These are phyloP conservation scores for Melanotaenia nigrans DNA, from an alignment of 2,797 vertebrate species.

Conservation along the genomic window DNA sequence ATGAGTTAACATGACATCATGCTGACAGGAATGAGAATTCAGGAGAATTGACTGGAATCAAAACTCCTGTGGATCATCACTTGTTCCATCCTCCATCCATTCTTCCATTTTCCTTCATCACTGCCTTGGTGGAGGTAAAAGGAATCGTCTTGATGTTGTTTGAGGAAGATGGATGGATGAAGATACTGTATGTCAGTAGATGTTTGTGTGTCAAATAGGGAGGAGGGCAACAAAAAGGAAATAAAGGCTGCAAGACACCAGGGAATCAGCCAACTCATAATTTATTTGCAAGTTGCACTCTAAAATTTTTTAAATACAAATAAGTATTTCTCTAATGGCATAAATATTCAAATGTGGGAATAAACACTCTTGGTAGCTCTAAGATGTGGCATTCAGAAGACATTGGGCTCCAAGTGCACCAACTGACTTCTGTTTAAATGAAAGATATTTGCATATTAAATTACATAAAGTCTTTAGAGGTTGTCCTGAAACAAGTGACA, in stretches of 20 bases:
- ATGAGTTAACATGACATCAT: background rate
- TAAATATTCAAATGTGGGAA: background rate
- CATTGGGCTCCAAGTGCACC: background rate
- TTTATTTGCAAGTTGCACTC: constrained; percentile 31
- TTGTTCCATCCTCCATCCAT: background rate
- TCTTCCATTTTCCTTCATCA: background rate
- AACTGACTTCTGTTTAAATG: background rate
- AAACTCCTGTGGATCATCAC: background rate
- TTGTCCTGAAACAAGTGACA: constrained; percentile 33
- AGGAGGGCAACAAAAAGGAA: background rate
- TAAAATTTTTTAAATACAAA: constrained; percentile 19
- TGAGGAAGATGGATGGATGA: constrained; percentile 12
- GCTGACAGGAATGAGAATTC: background rate
- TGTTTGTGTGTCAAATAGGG: background rate
- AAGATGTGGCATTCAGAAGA: background rate
- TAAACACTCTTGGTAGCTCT: background rate
- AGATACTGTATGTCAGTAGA: background rate
- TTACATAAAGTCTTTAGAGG: constrained; percentile 22
- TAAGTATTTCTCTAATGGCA: constrained; percentile 1
- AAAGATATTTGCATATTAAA: constrained; percentile 17
- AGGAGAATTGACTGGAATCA: background rate
- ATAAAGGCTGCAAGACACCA: background rate
- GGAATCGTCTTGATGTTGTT: constrained; percentile 16
- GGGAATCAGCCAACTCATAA: constrained; percentile 20
- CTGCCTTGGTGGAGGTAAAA: constrained; percentile 1